phyloP scores from a whole-genome alignment of 2,888 invertebrate genomes.

The Pocota personata region DNA sequence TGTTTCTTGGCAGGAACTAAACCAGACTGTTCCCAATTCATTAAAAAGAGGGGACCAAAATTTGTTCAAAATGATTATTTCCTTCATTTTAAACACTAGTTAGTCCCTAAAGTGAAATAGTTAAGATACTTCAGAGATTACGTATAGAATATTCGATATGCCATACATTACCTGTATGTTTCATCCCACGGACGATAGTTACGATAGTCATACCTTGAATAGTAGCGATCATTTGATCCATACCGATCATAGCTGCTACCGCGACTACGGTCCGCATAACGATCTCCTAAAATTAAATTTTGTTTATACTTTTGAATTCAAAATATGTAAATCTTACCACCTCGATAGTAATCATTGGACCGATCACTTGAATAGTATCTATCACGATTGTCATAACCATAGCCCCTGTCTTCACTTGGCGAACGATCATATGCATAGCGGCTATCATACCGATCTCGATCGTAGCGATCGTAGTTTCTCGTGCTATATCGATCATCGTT shows the following conservation, averaged over 20 bases:
- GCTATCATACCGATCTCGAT: conserved; percentile 75
- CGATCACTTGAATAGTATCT: conserved; percentile 78
- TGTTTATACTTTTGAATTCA: background rate
- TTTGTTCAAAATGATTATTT: background rate
- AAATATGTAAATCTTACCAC: conserved; percentile 58
- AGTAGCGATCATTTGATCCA: conserved; percentile 80
- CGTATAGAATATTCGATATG: background rate
- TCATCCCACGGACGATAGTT: conserved; percentile 82
- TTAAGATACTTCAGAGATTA: too few relatives aligned
- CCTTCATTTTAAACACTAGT: background rate
- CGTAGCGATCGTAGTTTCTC: conserved; percentile 78
- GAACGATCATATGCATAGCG: conserved; percentile 74
- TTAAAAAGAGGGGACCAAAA: background rate
- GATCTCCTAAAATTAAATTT: conserved; percentile 80
- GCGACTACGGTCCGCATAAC: conserved; percentile 79
- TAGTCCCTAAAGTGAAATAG: background rate
- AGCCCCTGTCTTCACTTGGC: conserved; percentile 77
- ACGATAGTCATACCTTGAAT: conserved; percentile 81
- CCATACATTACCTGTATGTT: conserved; percentile 81
- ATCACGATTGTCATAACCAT: conserved; percentile 81
- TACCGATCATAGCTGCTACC: conserved; percentile 78
- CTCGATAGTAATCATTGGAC: conserved; percentile 76
- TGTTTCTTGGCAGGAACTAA: too few relatives aligned
- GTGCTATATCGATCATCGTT: conserved; percentile 78
- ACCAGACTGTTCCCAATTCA: background rate